Conservation (phyloP, 92 coral and sea anemone genomes). For the Palythoa heliodiscus region DNA sequence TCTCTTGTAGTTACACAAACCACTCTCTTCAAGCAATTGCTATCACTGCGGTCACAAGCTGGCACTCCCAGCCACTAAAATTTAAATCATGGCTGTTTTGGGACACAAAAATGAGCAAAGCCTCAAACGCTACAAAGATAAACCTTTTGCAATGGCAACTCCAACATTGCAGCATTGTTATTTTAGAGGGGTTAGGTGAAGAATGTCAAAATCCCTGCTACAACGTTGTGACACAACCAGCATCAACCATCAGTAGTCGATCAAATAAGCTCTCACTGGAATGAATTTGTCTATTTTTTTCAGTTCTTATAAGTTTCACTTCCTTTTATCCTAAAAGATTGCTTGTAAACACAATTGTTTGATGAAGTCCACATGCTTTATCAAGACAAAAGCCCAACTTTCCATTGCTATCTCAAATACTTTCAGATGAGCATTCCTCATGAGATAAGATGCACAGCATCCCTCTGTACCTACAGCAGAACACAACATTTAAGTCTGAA, state of each 20-base stretch:
- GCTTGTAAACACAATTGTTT: too few species aligned
- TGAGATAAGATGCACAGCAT: conserved; percentile 36
- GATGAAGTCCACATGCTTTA: conserved; percentile 35
- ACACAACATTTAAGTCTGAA: conserved; percentile 30
- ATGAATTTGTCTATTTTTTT: too few species aligned
- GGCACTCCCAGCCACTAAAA: conserved; percentile 15
- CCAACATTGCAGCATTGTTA: conserved; percentile 5
- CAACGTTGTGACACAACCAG: neutral
- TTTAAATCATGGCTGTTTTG: conserved; percentile 32
- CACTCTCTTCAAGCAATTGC: too few species aligned
- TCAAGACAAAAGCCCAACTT: conserved; percentile 34
- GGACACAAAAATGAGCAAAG: conserved; percentile 37
- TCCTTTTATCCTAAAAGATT: too few species aligned
- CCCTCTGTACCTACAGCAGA: conserved; percentile 34
- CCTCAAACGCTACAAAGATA: conserved; percentile 1
- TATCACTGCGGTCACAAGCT: conserved; percentile 3
- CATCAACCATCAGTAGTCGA: neutral
- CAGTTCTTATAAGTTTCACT: too few species aligned
- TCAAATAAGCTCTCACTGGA: neutral
- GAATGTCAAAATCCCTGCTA: neutral
- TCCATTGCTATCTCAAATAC: conserved; percentile 30
- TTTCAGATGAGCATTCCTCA: conserved; percentile 42
- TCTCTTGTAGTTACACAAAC: too few species aligned
- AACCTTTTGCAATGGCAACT: neutral
- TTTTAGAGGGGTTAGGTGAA: conserved; percentile 10